A percentile compares a stretch with the other conserved stretches of the same genome.
Evolutionary conservation across 2,888 invertebrate genomes (phyloP).

Genomic region (Diabrotica balteata): DNA sequence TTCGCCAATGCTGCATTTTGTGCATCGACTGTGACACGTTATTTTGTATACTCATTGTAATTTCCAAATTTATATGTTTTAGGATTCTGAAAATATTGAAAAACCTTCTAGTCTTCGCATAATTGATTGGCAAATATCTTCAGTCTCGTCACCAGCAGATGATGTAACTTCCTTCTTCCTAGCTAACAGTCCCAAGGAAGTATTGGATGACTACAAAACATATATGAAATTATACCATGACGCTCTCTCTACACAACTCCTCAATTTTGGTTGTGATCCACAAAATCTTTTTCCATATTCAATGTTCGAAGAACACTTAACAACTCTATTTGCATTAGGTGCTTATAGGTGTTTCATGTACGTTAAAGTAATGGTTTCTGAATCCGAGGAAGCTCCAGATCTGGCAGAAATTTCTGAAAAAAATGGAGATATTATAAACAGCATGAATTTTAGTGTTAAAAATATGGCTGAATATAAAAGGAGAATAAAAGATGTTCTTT

Average conservation of each 20-base stretch:
- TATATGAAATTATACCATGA: slow-evolving; percentile 43
- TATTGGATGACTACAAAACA: slow-evolving; percentile 37
- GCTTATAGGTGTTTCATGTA: slow-evolving; percentile 24
- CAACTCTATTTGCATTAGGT: slow-evolving; percentile 30
- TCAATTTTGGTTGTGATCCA: slow-evolving; percentile 39
- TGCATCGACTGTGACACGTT: too few relatives aligned
- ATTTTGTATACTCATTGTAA: too few relatives aligned
- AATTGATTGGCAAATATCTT: slow-evolving; percentile 44
- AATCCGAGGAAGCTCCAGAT: slow-evolving; percentile 26
- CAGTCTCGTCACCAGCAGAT: slow-evolving; percentile 37
- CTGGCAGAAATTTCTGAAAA: background rate
- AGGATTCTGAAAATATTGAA: slow-evolving; percentile 18
- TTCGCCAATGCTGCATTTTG: too few relatives aligned
- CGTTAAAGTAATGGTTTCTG: slow-evolving; percentile 27
- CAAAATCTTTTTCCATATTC: slow-evolving; percentile 33
- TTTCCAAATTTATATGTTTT: background rate
- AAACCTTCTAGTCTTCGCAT: slow-evolving; percentile 40
- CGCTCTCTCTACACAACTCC: slow-evolving; percentile 33
- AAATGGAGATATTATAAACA: background rate
- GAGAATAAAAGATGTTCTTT: background rate
- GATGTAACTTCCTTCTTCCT: slow-evolving; percentile 51
- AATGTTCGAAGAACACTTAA: slow-evolving; percentile 28
- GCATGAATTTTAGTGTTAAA: background rate
- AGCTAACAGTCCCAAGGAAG: slow-evolving; percentile 34
- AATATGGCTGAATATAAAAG: background rate